Conservation (phyloP, 2,888 invertebrate species). For the Tachystola acroxantha region DNA sequence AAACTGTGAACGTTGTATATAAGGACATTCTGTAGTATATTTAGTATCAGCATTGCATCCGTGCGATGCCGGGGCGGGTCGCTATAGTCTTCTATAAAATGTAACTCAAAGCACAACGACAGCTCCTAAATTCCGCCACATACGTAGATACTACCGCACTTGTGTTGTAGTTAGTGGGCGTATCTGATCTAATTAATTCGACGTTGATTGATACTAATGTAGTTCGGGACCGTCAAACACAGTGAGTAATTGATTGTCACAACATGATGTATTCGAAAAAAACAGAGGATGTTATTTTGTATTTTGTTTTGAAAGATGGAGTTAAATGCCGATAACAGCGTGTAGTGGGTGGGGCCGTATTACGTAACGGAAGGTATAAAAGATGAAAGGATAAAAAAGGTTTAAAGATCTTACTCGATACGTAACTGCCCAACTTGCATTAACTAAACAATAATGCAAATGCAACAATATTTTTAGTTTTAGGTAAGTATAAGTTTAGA, state of each 20-base stretch:
- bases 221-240: conserved; percentile 46
- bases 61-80: no score
- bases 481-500: no score
- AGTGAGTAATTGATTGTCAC: conserved; percentile 71
- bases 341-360: conserved; percentile 6
- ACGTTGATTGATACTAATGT: conserved; percentile 76
- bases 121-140: conserved; percentile 14
- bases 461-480: no score
- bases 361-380: no score
- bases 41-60: no score
- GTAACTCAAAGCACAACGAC: conserved; percentile 1
- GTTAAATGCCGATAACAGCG: conserved; percentile 3
- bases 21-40: no score
- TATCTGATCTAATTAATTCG: conserved; percentile 75
- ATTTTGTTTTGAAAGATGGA: conserved; percentile 5
- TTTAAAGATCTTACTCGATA: no score
- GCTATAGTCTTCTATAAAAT: neutral
- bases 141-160: conserved; percentile 20
- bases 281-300: conserved; percentile 7
- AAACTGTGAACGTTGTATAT: no score
- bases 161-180: conserved; percentile 44
- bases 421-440: no score
- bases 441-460: no score
- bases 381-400: no score
- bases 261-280: conserved; percentile 54